Evolutionary conservation across 2,888 invertebrate species (phyloP), one percentile per base, ranked within the genome.

Genomic region (Peribatodes rhomboidaria): DNA sequence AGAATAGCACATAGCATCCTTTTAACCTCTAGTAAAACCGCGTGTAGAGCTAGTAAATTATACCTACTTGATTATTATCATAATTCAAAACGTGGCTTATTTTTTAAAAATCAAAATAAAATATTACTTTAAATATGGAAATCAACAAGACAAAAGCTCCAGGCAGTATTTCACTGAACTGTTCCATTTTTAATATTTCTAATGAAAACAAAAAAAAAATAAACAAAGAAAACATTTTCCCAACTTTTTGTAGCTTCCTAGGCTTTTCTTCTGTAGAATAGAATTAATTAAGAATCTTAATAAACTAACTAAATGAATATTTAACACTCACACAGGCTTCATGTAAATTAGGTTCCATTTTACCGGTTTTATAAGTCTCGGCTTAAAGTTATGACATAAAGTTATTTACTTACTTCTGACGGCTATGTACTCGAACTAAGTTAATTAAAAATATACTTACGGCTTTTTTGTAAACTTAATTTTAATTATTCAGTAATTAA

Each of bases 231-330:
- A 35, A 35, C 16, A 50, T 7, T 13, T 2, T 9, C 1, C 0
- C 0, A 49, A 37, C 52, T 37, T 14, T n/a, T 27, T 27, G 27
- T 27, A 27, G 27, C 27, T 27, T 27, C 6, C 52, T 11, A 22
- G n/a, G 31, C 13, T 13, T 57, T 27, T 57, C 37, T 14, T 44
- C 27, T 47, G 37, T 46, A 33, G 8, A 22, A 27, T 47, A 35
- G n/a, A 57, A 47, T 57, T 37, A 57, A 46, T 57, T 47, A 46
- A 47, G 39, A 47, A 33, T 53, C 41, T 59, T 33, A 61, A 18
- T 46, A 50, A 82, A 85, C 81, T 86, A 82, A 76, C 75, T 74
- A 81, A 81, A 87, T 87, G 86, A 88, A 87, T 88, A 83, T 84
- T 86, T 77, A 86, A 84, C 79, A 76, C 31, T 69, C 67, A 78